phyloP scores from a whole-genome alignment of 2,797 vertebrate genomes.

The Chloroceryle inda region DNA sequence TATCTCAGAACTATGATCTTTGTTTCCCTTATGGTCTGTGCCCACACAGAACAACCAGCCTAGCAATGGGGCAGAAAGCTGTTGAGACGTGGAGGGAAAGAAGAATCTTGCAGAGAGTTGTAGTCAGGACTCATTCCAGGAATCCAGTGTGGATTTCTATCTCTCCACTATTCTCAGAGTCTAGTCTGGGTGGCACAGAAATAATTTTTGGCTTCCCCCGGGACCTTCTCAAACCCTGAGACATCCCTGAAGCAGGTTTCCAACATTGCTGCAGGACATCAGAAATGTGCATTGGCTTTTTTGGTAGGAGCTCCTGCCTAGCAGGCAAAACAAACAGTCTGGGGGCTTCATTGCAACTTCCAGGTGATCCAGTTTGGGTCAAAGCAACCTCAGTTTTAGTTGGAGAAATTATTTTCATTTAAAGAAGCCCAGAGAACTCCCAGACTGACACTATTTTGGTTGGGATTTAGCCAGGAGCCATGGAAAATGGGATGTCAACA shows the following conservation, averaged over 20 bases:
- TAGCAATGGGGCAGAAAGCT: neutral
- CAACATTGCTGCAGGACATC: neutral
- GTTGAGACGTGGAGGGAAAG: neutral
- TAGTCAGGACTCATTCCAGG: neutral
- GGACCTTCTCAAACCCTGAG: neutral
- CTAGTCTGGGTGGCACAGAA: neutral
- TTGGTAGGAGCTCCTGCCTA: neutral
- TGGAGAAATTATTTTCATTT: conserved; percentile 7
- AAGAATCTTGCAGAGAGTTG: neutral
- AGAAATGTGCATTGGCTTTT: neutral
- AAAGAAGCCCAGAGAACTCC: neutral
- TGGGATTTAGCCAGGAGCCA: conserved; percentile 16
- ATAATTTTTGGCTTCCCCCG: neutral
- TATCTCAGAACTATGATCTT: neutral
- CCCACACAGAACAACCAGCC: neutral
- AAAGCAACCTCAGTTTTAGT: neutral
- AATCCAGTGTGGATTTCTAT: neutral
- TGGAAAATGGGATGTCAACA: neutral
- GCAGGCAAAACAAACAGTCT: neutral
- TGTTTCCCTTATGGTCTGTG: neutral
- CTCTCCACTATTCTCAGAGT: neutral
- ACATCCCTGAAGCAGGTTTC: neutral
- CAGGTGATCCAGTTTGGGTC: neutral
- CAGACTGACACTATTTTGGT: neutral
- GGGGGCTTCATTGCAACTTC: neutral